A percentile compares a stretch with the other conserved stretches of the same genome.
These are phyloP conservation scores for Rhogogaster chlorosoma DNA, from an alignment of 2,888 invertebrate species.

Conservation along the genomic window DNA sequence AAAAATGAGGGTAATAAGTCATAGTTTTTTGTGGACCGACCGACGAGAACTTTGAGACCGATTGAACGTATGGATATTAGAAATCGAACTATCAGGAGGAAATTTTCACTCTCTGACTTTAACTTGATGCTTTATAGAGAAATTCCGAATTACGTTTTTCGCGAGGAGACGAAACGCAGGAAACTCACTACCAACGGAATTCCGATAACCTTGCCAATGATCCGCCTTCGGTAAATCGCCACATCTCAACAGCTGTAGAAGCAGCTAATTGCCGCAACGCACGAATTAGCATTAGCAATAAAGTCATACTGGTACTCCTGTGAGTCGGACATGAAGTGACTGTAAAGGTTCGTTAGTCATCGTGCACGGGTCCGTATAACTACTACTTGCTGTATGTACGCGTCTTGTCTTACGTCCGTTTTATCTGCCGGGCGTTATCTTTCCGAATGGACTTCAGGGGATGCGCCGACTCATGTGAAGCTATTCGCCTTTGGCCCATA, in stretches of 20 bases:
- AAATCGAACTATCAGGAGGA: background rate
- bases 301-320: slow-evolving; percentile 67
- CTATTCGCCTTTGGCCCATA: slow-evolving; percentile 27
- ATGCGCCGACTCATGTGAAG: slow-evolving; percentile 23
- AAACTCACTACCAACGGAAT: background rate
- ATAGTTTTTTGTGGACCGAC: background rate
- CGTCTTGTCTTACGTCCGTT: slow-evolving; percentile 13
- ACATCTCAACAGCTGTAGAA: slow-evolving; percentile 21
- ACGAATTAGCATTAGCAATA: slow-evolving; percentile 75
- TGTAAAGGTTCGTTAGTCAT: slow-evolving; percentile 75
- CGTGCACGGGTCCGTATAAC: slow-evolving; percentile 67
- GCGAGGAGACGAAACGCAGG: background rate
- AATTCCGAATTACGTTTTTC: background rate
- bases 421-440: slow-evolving; percentile 14
- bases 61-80: slow-evolving; percentile 10
- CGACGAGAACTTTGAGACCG: background rate
- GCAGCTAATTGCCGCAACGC: slow-evolving; percentile 72
- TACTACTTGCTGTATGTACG: slow-evolving; percentile 44
- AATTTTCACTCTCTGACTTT: background rate
- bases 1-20: slow-evolving; percentile 45
- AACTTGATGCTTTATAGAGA: background rate
- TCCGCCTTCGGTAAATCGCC: background rate
- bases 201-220: background rate
- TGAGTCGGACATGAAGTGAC: slow-evolving; percentile 71
- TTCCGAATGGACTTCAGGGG: slow-evolving; percentile 39